These are phyloP conservation scores for Dreissena polymorpha DNA, from an alignment of 1,140 invertebrate genomes.

Conservation along the genomic window DNA sequence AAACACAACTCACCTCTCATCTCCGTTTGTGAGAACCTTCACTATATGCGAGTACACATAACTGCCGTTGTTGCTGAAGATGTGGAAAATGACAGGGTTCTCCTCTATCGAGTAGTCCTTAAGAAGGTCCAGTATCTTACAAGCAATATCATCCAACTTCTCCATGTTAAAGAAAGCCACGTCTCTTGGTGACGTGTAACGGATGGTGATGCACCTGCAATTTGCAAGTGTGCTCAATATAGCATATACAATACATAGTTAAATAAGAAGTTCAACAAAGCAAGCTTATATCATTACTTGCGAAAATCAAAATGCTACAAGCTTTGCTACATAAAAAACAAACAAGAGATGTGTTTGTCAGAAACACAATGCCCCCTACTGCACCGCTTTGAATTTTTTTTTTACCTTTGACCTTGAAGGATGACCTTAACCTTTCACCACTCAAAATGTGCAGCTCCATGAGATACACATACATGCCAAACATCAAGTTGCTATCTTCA, in stretches of 20 bases:
- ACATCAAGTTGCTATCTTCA: too few relatives aligned
- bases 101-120: conserved; percentile 83
- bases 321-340: not conserved
- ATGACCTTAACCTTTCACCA: too few relatives aligned
- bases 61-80: conserved; percentile 90
- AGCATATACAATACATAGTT: not conserved
- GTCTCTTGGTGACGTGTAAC: conserved; percentile 87
- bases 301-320: not conserved
- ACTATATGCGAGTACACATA: conserved; percentile 69
- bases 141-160: conserved; percentile 84
- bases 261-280: not conserved
- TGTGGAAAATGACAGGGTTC: conserved; percentile 88
- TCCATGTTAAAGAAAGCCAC: conserved; percentile 84
- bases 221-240: conserved; percentile 1
- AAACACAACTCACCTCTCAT: conserved; percentile 49
- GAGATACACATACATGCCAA: too few relatives aligned
- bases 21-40: conserved; percentile 65
- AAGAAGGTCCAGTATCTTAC: conserved; percentile 85
- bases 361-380: too few relatives aligned
- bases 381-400: too few relatives aligned
- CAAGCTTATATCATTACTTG: not conserved
- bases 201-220: conserved; percentile 86
- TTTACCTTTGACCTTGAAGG: too few relatives aligned
- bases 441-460: too few relatives aligned
- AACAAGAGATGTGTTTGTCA: too few relatives aligned